Base-by-base conservation (phyloP, 2,888 invertebrate species). In the Diaprepes abbreviatus region DNA sequence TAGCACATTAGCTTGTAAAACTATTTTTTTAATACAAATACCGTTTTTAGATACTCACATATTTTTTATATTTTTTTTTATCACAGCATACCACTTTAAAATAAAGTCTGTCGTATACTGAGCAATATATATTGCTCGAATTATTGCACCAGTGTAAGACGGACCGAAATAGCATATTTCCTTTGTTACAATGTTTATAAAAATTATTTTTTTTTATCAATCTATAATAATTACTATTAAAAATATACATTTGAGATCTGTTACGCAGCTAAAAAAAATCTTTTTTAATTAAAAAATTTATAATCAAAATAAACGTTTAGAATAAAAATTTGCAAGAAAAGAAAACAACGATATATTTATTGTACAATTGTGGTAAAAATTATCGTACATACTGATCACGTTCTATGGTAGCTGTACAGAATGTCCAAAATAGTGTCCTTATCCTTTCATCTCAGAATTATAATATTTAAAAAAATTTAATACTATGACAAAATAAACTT, bases 211-310 rank as follows among this genome's bases (percentile, higher is more conserved):
- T 24, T 24, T 5, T 4, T 24, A 24, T 24, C 24, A 4, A 24
- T 24, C 24, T 24, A 43, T 43, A 4, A 43, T 1, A 3, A 43
- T 9, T 17, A 10, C 9, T 50, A 6, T 10, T 21, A 24, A 12
- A 16, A 48, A 24, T 48, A 14, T 48, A 48, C 48, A 48, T 6
- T 50, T 50, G 48, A 50, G 48, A 50, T 50, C 48, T 14, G 21
- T 6, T 16, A 31, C 9, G 28, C 2, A 0, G 12, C 9, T 43
- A 17, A 19, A 12, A 3, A 43, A 28, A 28, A 28, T 2, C 14
- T 3, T 28, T 6, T 16, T 14, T 52, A 4, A 24, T 24, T 4
- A 3, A 24, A 5, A 4, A 5, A 24, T 3, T 24, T 4, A 3
- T 5, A 24, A 24, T 24, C 3, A 24, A 24, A 5, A 3, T 4